Base-by-base conservation (phyloP, 64 coral and sea anemone species). In the Montipora efflorescens region DNA sequence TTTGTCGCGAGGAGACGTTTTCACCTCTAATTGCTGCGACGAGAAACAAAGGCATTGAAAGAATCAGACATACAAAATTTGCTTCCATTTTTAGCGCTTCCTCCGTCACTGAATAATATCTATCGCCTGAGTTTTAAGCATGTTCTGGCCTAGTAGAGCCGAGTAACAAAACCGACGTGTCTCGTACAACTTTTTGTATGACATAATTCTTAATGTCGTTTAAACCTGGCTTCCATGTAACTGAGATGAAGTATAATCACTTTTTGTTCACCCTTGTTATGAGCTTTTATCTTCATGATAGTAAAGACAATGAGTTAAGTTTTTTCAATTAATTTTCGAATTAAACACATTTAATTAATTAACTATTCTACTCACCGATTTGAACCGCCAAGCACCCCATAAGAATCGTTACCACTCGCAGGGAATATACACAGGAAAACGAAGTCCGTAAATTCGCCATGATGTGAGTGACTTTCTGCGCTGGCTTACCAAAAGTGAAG, bases 291-390 rank as follows among this genome's bases (percentile, higher is more conserved):
- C 14, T 21, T 21, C 2, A 7, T 2, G 18, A 71, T 76, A 46
- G 43, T 73, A 25, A 25, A 73, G 9, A 73, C n/a, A 73, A 25
- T 73, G n/a, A 3, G 25, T 76, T 76, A 46, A 46, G 23, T 76
- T 76, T 1, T 5, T 76, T 46, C 36, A 12, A 28, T 43, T 8
- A 45, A 43, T 64, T 64, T 12, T 11, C 4, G 61, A 36, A 36
- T 36, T 36, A 36, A 36, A 36, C 36, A 36, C 36, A 64, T 64
- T 46, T 51, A 11, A 22, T 80, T 22, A 55, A 57, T 2, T 23
- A 55, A 82, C 3, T 82, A 64, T n/a, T 64, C 5, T 69, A 16
- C 82, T 71, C 21, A 85, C 82, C 82, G 4, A 48, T 85, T 9
- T 45, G 9, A 5, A 48, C 66, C 48, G 66, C 45, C 9, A 70